phyloP scores from a whole-genome alignment of 2,113 vertebrate species.

The Hippocampus abdominalis region DNA sequence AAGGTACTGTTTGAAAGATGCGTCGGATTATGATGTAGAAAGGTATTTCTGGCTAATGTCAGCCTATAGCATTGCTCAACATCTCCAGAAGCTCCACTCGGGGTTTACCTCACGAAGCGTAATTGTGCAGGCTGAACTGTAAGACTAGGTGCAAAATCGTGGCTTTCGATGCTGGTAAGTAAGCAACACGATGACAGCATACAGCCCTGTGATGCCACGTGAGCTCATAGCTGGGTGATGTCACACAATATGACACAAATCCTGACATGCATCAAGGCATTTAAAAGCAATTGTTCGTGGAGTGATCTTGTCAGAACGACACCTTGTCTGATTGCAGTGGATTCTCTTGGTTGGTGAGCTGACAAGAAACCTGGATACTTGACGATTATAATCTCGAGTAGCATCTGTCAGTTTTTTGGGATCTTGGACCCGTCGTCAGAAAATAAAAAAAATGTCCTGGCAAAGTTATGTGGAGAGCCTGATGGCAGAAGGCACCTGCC shows the following conservation, averaged over 20 bases:
- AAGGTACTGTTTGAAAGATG: neutral
- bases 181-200: neutral
- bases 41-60: neutral
- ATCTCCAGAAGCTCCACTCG: neutral
- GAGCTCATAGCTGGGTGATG: slow-evolving; percentile 1
- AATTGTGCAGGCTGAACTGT: neutral
- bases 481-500: slow-evolving; percentile 91
- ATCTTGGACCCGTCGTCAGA: slow-evolving; percentile 60
- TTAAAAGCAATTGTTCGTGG: slow-evolving; percentile 39
- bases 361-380: slow-evolving; percentile 73
- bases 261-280: neutral
- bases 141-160: neutral
- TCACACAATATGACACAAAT: slow-evolving; percentile 8
- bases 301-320: slow-evolving; percentile 71
- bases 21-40: neutral
- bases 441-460: slow-evolving; percentile 84
- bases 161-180: neutral
- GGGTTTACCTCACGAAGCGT: neutral
- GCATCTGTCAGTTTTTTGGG: slow-evolving; percentile 14
- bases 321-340: slow-evolving; percentile 63
- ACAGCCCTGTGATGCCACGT: slow-evolving; percentile 4
- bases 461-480: slow-evolving; percentile 91
- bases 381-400: slow-evolving; percentile 31
- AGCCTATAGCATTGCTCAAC: neutral
- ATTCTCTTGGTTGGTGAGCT: slow-evolving; percentile 63